Base-by-base conservation (phyloP, 2,888 invertebrate species). In the Pachydiplax longipennis region DNA sequence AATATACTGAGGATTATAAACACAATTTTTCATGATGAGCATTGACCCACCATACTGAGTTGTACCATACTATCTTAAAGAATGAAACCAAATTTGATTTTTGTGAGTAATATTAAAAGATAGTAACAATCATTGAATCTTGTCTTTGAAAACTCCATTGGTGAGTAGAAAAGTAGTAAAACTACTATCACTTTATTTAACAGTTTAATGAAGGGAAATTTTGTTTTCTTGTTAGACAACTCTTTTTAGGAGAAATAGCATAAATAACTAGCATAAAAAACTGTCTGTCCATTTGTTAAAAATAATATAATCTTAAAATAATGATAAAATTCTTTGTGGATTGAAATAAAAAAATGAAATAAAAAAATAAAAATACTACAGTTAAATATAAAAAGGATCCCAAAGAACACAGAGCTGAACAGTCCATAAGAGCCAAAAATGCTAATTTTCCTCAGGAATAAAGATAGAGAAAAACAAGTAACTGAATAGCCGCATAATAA, bases 341-440 rank as follows among this genome's bases (percentile, higher is more conserved):
- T 61, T 65, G 37, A 65, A 87, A 87, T 65, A n/a, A 87, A n/a
- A n/a, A 65, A 87, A 87, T n/a, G 53, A 87, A 12, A 37, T n/a
- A 65, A 37, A 31, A 73, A 73, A 73, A 10, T 73, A 12, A 73
- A 73, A 31, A 31, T 73, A 10, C 31, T 25, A 73, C 10, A 18
- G 53, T 53, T 53, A 18, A 73, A 73, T 13, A 73, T 73, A 73
- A 73, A 25, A 73, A 65, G 25, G 31, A 25, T 0, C 25, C 25
- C 31, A 73, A 73, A 73, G 31, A 31, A 73, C 8, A 31, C 31
- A 73, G 73, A 73, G 73, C 73, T 73, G 31, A 73, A 13, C 15
- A 31, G 73, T 4, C 13, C 13, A 53, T 73, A 25, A 25, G 2
- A 31, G 73, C 13, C 73, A 73, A 25, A 65, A 73, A 25, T 31